phyloP scores from a whole-genome alignment of 2,888 invertebrate species.

The Diplolepis rosae region DNA sequence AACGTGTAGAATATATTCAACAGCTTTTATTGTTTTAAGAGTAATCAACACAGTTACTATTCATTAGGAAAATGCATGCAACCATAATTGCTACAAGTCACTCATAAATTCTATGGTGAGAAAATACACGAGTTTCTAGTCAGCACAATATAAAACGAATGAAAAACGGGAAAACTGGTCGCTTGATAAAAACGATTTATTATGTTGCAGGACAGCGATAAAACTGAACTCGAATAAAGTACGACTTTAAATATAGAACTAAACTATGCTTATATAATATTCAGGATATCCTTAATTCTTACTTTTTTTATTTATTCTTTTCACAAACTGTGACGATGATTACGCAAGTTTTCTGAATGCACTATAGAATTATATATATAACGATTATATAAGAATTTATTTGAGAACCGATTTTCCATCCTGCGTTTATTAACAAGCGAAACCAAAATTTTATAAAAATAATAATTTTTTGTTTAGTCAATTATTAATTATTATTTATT shows the following conservation, averaged over 20 bases:
- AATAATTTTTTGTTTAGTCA: not conserved
- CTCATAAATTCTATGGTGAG: slow-evolving; percentile 17
- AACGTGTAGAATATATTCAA: too few relatives aligned
- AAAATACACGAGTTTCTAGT: slow-evolving; percentile 20
- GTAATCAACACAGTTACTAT: not conserved
- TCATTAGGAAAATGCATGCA: not conserved
- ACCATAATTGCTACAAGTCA: not conserved
- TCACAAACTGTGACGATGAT: not conserved
- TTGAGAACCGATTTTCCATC: not conserved
- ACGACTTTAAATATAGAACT: slow-evolving; percentile 41
- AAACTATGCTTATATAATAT: slow-evolving; percentile 22
- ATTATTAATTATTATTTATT: not conserved
- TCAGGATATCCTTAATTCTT: slow-evolving; percentile 17
- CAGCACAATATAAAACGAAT: slow-evolving; percentile 35
- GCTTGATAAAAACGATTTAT: slow-evolving; percentile 58
- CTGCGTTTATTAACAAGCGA: not conserved
- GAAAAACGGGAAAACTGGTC: slow-evolving; percentile 49
- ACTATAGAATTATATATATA: not conserved
- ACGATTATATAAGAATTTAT: not conserved
- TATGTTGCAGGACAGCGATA: slow-evolving; percentile 54
- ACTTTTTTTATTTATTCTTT: not conserved
- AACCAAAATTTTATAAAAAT: not conserved
- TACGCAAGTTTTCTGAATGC: not conserved
- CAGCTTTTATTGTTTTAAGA: not conserved
- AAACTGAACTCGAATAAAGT: slow-evolving; percentile 49